Evolutionary conservation across 2,797 vertebrate genomes (phyloP).

Genomic region (Schizopygopsis pylzovi): DNA sequence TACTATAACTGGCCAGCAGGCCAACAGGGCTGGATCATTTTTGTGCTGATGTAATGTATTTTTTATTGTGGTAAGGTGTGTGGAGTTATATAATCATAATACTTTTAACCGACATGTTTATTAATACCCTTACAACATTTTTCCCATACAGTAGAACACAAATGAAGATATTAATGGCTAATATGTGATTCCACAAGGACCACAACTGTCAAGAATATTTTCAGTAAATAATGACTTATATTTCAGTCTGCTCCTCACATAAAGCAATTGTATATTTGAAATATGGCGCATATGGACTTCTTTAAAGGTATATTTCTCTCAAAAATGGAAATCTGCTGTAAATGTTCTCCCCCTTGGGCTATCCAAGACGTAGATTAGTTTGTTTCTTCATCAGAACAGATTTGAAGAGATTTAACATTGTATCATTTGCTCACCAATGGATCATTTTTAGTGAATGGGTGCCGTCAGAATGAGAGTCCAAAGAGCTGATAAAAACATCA

Average conservation of each 20-base stretch:
- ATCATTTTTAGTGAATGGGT: neutral
- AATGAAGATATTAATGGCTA: neutral
- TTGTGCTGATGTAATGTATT: neutral
- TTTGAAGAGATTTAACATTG: neutral
- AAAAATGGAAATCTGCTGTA: neutral
- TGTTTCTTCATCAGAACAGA: neutral
- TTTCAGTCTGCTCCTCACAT: neutral
- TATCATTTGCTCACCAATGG: neutral
- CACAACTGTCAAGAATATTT: neutral
- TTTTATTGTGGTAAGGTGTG: neutral
- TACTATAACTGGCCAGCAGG: neutral
- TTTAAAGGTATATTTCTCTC: neutral
- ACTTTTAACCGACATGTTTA: neutral
- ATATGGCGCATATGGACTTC: neutral
- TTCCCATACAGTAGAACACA: neutral
- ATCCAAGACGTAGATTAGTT: neutral
- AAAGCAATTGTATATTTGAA: neutral
- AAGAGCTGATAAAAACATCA: neutral
- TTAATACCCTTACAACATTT: neutral
- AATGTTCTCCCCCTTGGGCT: neutral
- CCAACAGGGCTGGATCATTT: neutral
- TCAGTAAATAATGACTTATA: neutral
- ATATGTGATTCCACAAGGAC: neutral
- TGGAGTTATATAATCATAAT: neutral
- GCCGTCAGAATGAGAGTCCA: neutral